Evolutionary conservation across 2,888 invertebrate species (phyloP), one percentile per base, ranked within the genome.

Genomic region (Noctuana brunneofusca): DNA sequence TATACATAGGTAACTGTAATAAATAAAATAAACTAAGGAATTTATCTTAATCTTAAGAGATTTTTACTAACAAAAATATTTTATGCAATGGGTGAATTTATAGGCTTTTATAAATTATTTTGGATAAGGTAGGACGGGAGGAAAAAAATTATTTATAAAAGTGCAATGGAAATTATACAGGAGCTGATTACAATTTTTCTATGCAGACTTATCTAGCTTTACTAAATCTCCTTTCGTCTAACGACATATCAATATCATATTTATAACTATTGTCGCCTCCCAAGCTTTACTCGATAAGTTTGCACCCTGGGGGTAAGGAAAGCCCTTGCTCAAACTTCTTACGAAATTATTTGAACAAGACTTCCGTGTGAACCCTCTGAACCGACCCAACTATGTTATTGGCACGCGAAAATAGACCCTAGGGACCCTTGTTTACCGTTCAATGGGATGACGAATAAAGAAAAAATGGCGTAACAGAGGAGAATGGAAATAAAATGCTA

Each of bases 311-410:
- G 82, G 84, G 79, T 76, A 67, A 73, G 68, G 71, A 78, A 81
- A 85, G 80, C 83, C 86, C 83, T 84, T 80, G 78, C 76, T 78
- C 78, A 80, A 87, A 85, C 81, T 87, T 85, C 83, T 84, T 84
- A 83, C 83, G 69, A 87, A 86, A 88, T 89, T 88, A 87, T 89
- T 87, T 85, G 84, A 84, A 84, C 85, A 83, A 82, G 81, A 65
- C 73, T 71, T 68, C 73, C 71, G 66, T 66, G 66, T 58, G 67
- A 71, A 68, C 68, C 69, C 69, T 69, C 66, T 63, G 66, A 66
- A 69, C 57, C 64, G 64, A 66, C 66, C 66, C 65, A 68, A 69
- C 66, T 67, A 67, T 66, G 49, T 63, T 43, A 48, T 59, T 66
- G 66, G 58, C 75, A 77, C 71, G 71, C 74, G 65, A 81, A 81